These are phyloP conservation scores for Eufriesea mexicana DNA, from an alignment of 1,140 invertebrate genomes.

Conservation along the genomic window DNA sequence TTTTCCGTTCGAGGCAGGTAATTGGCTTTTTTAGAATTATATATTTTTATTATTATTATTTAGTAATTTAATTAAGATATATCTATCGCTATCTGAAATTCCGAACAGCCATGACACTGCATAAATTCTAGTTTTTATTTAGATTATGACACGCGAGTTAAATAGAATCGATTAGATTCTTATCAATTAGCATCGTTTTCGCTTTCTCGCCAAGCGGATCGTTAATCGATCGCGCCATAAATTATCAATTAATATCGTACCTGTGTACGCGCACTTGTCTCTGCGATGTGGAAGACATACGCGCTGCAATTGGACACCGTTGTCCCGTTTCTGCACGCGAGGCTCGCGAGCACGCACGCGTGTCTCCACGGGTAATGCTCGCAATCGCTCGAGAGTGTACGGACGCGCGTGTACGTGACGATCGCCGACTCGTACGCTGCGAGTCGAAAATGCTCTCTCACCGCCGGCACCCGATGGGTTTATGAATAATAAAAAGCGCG, in stretches of 20 bases:
- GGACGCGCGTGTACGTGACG: slow-evolving; percentile 15
- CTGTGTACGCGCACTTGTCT: neutral
- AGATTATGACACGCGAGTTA: too few relatives aligned
- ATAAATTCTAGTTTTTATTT: too few relatives aligned
- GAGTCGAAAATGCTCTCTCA: slow-evolving; percentile 32
- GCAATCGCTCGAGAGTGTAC: slow-evolving; percentile 25
- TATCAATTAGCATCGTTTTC: neutral
- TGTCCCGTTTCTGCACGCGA: slow-evolving; percentile 8
- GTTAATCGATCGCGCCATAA: neutral
- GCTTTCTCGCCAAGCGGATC: neutral
- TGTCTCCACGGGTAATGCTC: slow-evolving; percentile 44
- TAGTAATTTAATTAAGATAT: too few relatives aligned
- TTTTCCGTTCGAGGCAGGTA: too few relatives aligned
- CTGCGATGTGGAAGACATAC: neutral
- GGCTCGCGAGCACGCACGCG: slow-evolving; percentile 55
- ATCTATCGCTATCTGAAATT: too few relatives aligned
- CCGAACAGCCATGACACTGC: too few relatives aligned
- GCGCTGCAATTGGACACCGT: neutral
- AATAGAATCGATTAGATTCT: too few relatives aligned
- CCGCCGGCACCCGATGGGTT: slow-evolving; percentile 11
- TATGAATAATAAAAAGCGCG: slow-evolving; percentile 44
- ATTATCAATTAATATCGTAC: neutral
- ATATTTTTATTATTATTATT: too few relatives aligned
- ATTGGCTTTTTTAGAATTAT: too few relatives aligned
- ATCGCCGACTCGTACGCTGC: slow-evolving; percentile 16